Evolutionary conservation across 2,113 vertebrate species (phyloP).

Genomic region (Chaetodon auriga): DNA sequence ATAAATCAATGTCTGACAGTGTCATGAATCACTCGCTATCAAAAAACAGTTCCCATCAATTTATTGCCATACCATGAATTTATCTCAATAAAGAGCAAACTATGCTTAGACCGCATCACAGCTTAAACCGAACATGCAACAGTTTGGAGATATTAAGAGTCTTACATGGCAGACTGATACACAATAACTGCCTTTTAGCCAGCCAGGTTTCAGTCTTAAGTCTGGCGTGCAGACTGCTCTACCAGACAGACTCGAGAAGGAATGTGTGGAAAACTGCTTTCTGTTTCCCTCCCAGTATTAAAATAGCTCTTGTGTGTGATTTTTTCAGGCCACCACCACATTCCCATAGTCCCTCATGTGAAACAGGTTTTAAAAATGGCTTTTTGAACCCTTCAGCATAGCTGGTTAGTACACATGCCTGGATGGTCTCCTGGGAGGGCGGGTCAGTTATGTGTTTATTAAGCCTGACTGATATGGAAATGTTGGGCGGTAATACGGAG

Average conservation of each 20-base stretch:
- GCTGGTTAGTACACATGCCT: slow-evolving; percentile 23
- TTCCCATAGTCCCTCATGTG: slow-evolving; percentile 73
- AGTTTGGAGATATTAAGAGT: slow-evolving; percentile 23
- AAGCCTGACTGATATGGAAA: slow-evolving; percentile 52
- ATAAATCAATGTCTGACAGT: slow-evolving; percentile 31
- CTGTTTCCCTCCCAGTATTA: slow-evolving; percentile 73
- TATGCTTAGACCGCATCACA: neutral
- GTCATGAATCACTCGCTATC: slow-evolving; percentile 18
- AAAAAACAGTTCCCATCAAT: neutral
- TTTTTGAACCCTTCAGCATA: slow-evolving; percentile 53
- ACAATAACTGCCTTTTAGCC: slow-evolving; percentile 28
- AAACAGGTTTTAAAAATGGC: slow-evolving; percentile 61
- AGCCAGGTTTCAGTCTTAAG: slow-evolving; percentile 38
- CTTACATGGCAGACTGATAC: slow-evolving; percentile 15
- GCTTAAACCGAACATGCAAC: slow-evolving; percentile 19
- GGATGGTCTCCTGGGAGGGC: slow-evolving; percentile 9
- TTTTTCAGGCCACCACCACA: slow-evolving; percentile 60
- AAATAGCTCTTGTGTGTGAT: slow-evolving; percentile 75
- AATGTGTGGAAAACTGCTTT: slow-evolving; percentile 80
- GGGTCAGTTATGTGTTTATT: slow-evolving; percentile 39
- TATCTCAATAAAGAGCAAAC: slow-evolving; percentile 4
- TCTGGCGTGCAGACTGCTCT: slow-evolving; percentile 49
- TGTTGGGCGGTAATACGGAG: slow-evolving; percentile 10
- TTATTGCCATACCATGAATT: neutral
- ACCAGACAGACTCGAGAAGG: slow-evolving; percentile 65